phyloP scores from a whole-genome alignment of 2,888 invertebrate species.

The Orchesellides sinensis region DNA sequence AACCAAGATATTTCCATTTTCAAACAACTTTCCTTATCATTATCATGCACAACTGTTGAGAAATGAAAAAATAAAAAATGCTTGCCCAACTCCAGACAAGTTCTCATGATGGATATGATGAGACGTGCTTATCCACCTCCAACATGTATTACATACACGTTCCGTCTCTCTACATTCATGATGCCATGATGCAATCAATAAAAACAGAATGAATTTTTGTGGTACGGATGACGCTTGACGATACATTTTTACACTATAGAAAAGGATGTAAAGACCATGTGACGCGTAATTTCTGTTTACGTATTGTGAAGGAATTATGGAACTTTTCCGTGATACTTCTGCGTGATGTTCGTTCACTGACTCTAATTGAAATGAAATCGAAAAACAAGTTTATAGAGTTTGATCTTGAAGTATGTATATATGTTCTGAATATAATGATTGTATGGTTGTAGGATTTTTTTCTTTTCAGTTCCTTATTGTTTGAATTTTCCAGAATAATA shows the following conservation, averaged over 20 bases:
- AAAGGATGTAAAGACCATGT: conserved; percentile 8
- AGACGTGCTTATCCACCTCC: conserved; percentile 23
- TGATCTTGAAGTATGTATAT: too few relatives aligned
- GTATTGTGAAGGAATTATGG: neutral
- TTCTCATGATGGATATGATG: conserved; percentile 29
- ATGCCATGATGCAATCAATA: conserved; percentile 3
- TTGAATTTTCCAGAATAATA: too few relatives aligned
- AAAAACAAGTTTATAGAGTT: neutral
- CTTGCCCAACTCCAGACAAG: conserved; percentile 36
- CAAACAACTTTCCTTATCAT: conserved; percentile 38
- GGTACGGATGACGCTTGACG: too few relatives aligned
- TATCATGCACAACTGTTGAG: neutral
- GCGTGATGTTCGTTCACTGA: neutral
- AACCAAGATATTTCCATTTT: conserved; percentile 14
- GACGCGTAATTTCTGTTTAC: neutral
- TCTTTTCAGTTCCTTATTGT: too few relatives aligned
- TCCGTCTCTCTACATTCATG: neutral
- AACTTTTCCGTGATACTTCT: neutral
- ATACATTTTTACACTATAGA: neutral
- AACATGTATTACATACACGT: conserved; percentile 12
- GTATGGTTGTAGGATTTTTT: too few relatives aligned
- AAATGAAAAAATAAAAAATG: neutral
- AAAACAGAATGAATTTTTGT: neutral
- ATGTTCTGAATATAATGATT: too few relatives aligned
- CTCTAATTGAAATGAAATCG: conserved; percentile 4